Evolutionary conservation across 2,888 invertebrate species (phyloP).

Genomic region (Mimumesa dahlbomi): DNA sequence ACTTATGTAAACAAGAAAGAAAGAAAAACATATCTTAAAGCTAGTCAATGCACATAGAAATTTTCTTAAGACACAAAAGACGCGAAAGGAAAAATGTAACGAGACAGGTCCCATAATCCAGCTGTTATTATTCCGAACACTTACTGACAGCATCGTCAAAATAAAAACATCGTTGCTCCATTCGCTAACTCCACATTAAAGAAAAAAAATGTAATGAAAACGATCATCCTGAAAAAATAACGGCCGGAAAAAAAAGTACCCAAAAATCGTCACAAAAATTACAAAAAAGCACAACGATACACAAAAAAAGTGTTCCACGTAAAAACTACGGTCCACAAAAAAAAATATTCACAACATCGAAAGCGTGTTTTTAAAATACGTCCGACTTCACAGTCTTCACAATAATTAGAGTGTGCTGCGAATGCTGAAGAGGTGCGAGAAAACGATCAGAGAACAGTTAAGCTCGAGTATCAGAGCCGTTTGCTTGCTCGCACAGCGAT

Average conservation of each 20-base stretch:
- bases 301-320: constrained; percentile 22
- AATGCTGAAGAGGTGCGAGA: constrained; percentile 29
- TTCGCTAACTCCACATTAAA: too few relatives aligned
- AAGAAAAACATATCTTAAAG: too few relatives aligned
- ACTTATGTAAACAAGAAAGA: too few relatives aligned
- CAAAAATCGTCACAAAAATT: constrained; percentile 13
- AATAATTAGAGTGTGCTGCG: constrained; percentile 14
- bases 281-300: constrained; percentile 36
- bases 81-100: neutral
- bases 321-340: neutral
- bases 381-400: too few relatives aligned
- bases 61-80: too few relatives aligned
- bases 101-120: neutral
- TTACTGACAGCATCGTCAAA: too few relatives aligned
- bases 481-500: neutral
- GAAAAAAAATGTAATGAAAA: neutral
- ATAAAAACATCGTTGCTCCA: neutral
- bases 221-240: neutral
- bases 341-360: constrained; percentile 54
- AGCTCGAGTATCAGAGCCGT: constrained; percentile 24
- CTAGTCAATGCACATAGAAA: too few relatives aligned
- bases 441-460: constrained; percentile 22
- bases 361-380: constrained; percentile 35
- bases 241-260: neutral
- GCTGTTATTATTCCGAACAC: neutral